Conservation (phyloP, 2,888 invertebrate genomes). For the Taphrorychus bicolor region DNA sequence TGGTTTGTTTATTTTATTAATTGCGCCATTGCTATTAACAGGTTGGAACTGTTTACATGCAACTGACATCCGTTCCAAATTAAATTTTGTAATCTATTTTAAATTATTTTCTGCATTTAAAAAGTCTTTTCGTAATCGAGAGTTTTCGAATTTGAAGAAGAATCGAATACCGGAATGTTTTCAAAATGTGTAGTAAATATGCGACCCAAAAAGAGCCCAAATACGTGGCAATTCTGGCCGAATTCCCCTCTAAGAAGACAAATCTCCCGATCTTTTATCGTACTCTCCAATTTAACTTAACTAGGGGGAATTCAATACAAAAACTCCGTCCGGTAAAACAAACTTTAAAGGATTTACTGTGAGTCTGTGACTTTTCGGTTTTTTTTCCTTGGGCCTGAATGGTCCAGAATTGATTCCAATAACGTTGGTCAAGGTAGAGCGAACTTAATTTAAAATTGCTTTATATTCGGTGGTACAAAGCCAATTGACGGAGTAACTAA, state of each 20-base stretch:
- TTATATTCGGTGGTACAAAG: slow-evolving; percentile 35
- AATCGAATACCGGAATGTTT: no score
- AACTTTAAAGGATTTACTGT: slow-evolving; percentile 31
- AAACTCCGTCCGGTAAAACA: slow-evolving; percentile 24
- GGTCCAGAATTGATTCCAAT: slow-evolving; percentile 33
- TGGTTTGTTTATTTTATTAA: no score
- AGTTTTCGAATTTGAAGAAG: no score
- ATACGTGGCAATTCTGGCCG: not conserved
- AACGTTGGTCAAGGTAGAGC: slow-evolving; percentile 44
- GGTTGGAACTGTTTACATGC: no score
- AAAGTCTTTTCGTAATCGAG: no score
- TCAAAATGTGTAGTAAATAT: no score
- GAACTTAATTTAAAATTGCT: slow-evolving; percentile 46
- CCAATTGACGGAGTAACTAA: slow-evolving; percentile 35
- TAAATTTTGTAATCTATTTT: no score
- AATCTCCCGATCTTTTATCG: slow-evolving; percentile 19
- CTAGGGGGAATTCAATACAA: slow-evolving; percentile 14
- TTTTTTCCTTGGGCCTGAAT: slow-evolving; percentile 12
- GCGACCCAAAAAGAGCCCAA: not conserved
- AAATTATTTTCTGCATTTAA: no score
- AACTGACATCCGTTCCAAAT: no score
- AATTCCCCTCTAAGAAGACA: slow-evolving; percentile 5
- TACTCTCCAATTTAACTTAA: slow-evolving; percentile 18
- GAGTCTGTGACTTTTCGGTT: slow-evolving; percentile 20
- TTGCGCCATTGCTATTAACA: no score